Evolutionary conservation across 64 coral and sea anemone species (phyloP).

Genomic region (Dendronephthya gigantea): DNA sequence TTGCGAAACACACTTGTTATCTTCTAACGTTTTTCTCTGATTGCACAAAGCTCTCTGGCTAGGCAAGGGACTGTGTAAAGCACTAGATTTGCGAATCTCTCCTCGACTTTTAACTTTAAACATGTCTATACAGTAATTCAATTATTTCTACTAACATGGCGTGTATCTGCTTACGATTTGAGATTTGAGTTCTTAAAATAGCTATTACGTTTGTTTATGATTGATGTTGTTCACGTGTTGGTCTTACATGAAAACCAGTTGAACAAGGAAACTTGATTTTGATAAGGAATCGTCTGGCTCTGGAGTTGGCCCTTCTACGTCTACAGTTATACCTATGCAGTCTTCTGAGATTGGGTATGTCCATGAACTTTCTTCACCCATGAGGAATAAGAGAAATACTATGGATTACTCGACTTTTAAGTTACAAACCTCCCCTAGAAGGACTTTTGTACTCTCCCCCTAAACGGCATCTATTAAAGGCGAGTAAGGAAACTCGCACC

Average conservation of each 20-base stretch:
- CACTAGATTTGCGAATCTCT: background rate
- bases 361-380: background rate
- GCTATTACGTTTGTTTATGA: background rate
- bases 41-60: background rate
- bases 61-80: background rate
- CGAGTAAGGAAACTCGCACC: background rate
- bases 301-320: background rate
- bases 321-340: background rate
- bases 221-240: background rate
- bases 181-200: background rate
- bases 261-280: background rate
- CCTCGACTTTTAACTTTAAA: background rate
- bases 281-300: background rate
- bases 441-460: background rate
- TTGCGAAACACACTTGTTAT: background rate
- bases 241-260: background rate
- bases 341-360: background rate
- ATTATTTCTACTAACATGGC: background rate
- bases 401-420: background rate
- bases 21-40: background rate
- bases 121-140: background rate
- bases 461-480: background rate
- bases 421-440: background rate
- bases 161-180: background rate
- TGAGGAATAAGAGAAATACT: background rate